A percentile compares a stretch with the other conserved stretches of the same genome.
phyloP scores from a whole-genome alignment of 2,888 invertebrate species.

The Pterostichus niger region DNA sequence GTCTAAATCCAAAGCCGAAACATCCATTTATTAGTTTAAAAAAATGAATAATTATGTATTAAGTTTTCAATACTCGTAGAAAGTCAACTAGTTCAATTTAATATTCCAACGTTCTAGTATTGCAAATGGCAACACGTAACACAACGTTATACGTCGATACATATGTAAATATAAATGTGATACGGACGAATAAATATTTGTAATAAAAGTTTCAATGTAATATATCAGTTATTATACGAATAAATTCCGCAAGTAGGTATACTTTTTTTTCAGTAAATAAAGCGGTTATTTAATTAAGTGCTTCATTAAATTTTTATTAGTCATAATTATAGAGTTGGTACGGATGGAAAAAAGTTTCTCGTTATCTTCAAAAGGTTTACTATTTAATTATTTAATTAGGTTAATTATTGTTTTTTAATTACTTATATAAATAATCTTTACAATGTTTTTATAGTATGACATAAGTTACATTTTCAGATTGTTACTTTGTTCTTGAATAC shows the following conservation, averaged over 20 bases:
- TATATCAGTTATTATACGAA: constrained; percentile 1
- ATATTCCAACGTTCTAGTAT: constrained; percentile 22
- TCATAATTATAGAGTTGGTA: constrained; percentile 4
- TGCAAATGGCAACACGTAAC: constrained; percentile 42
- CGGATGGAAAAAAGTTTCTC: constrained; percentile 4
- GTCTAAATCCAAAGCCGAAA: no score
- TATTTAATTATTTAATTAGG: neutral
- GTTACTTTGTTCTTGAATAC: no score
- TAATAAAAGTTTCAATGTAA: constrained; percentile 20
- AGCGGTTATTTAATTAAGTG: constrained; percentile 13
- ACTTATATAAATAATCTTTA: no score
- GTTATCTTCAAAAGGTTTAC: constrained; percentile 3
- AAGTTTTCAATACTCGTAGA: no score
- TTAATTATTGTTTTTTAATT: no score
- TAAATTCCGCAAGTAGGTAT: no score
- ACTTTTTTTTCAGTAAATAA: constrained; percentile 16
- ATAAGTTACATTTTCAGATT: no score
- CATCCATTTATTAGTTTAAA: no score
- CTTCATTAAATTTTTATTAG: constrained; percentile 31
- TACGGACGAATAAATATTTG: constrained; percentile 30
- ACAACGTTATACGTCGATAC: neutral
- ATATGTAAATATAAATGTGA: constrained; percentile 46
- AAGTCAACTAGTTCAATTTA: constrained; percentile 48
- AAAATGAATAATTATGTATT: no score
- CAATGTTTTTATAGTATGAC: no score